These are phyloP conservation scores for Tetragonisca angustula DNA, from an alignment of 2,888 invertebrate species.

Conservation along the genomic window DNA sequence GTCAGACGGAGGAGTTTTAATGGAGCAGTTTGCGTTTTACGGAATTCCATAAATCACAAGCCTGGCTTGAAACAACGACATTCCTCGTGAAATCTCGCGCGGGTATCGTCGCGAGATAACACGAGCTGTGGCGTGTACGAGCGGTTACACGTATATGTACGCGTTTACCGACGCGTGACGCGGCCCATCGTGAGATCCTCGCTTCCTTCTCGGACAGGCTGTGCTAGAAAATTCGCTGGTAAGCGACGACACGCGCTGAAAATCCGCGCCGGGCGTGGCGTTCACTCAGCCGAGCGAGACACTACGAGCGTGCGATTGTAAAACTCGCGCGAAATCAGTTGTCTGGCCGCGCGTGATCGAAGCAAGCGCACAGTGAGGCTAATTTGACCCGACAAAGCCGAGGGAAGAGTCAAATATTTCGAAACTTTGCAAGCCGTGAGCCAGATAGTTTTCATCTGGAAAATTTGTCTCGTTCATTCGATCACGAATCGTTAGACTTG, in stretches of 20 bases:
- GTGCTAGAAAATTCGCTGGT: neutral
- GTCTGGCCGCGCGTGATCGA: conserved; percentile 10
- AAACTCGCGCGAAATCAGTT: conserved; percentile 35
- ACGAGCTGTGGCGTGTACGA: conserved; percentile 2
- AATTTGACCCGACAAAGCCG: no score
- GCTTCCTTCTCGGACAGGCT: neutral
- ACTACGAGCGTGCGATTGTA: neutral
- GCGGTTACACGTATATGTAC: neutral
- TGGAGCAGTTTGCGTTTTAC: neutral
- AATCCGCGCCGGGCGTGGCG: conserved; percentile 7
- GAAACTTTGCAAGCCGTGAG: no score
- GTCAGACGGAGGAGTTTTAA: neutral
- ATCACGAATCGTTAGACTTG: no score
- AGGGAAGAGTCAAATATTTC: no score
- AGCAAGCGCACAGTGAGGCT: no score
- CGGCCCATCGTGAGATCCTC: neutral
- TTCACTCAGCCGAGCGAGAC: conserved; percentile 29
- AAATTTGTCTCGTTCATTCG: no score
- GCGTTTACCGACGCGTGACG: conserved; percentile 40
- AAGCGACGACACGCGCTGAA: conserved; percentile 14
- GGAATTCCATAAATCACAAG: conserved; percentile 10
- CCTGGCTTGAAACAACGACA: neutral
- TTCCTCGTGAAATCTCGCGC: neutral
- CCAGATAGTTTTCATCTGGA: no score
- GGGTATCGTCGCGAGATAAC: conserved; percentile 20